Base-by-base conservation (phyloP, 2,888 invertebrate genomes). In the Parochlus steinenii region DNA sequence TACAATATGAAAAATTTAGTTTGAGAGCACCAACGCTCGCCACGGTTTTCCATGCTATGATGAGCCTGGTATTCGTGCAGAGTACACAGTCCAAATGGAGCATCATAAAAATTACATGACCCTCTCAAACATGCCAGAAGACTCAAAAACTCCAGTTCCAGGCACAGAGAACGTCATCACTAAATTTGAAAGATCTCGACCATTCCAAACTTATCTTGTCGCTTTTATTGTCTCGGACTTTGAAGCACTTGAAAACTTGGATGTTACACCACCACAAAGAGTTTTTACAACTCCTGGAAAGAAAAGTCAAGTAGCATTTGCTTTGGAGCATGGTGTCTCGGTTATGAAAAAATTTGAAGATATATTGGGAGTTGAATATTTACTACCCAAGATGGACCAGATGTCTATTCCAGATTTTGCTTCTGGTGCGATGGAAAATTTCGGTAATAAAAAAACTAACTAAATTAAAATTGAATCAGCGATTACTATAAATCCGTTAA, bases 151-250 rank as follows among this genome's bases (percentile, higher is more conserved):
- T 16, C 22, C 7, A 20, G 14, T 20, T 6, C 7, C n/a, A n/a
- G 34, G 16, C 8, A 27, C 14, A 11, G 22, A 28, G 27, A 28
- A 34, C 16, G 28, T 28, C 5, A 20, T 20, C 6, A 24, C 34
- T 11, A 15, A n/a, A 38, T 64, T 63, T 35, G 49, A 56, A 41
- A 61, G 63, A 26, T 65, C 67, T 0, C 47, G 60, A 1, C 52
- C 62, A 17, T 79, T 80, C 78, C 74, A 77, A 3, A 63, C 77
- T 0, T 83, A 83, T 46, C 61, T 81, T 3, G 58, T 79, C 5
- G 81, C 81, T 0, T 77, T 77, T 49, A 61, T 77, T 3, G 71
- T 82, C 2, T 64, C 64, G 3, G 57, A 59, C 43, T 62, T 63
- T 38, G 43, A 45, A 0, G 45, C 47, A 42, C 45, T 56, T 5